Base-by-base conservation (phyloP, 2,888 invertebrate species). In the Keiferia lycopersicella region DNA sequence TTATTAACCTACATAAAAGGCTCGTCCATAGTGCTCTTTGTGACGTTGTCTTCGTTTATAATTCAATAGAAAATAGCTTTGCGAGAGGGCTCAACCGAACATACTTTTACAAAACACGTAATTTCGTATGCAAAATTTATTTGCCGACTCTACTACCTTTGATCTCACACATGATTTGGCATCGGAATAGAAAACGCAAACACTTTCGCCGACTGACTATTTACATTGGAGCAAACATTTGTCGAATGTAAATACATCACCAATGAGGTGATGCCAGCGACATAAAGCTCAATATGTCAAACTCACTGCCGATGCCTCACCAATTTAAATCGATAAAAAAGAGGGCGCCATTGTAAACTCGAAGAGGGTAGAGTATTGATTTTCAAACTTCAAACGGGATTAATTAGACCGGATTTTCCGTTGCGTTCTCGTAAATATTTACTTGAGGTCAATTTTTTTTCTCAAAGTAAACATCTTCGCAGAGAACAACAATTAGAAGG, bases 401-500 rank as follows among this genome's bases (percentile, higher is more conserved):
- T 84, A 86, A 82, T 82, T 82, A 80, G 72, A 69, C 66, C 65
- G 67, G 71, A 74, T 69, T 65, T 66, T 59, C 64, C 64, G 59
- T 62, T 61, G 58, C 34, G 51, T 57, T 34, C 61, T 38, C 51
- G 50, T 63, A 51, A 57, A 34, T 62, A 62, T 62, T 62, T 62
- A 62, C 16, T 38, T 53, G 41, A 64, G 38, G 50, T 20, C 41
- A 26, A 22, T 72, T 72, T 70, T 66, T 63, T 74, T 76, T 79
- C 73, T 68, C 80, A 86, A 87, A 86, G 82, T 85, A 88, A 87
- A 88, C 87, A 87, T 81, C 78, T 79, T 70, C 71, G 72, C 78
- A 80, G 84, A 84, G 82, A 89, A 91, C 88, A 91, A 91, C 86
- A 90, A 91, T 91, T 90, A 91, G 87, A 90, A 89, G 83, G 82